Percentiles rank a stretch among this genome's conserved stretches.
Conservation (phyloP, 2,797 vertebrate genomes). For the Chlorospingus semifuscus region DNA sequence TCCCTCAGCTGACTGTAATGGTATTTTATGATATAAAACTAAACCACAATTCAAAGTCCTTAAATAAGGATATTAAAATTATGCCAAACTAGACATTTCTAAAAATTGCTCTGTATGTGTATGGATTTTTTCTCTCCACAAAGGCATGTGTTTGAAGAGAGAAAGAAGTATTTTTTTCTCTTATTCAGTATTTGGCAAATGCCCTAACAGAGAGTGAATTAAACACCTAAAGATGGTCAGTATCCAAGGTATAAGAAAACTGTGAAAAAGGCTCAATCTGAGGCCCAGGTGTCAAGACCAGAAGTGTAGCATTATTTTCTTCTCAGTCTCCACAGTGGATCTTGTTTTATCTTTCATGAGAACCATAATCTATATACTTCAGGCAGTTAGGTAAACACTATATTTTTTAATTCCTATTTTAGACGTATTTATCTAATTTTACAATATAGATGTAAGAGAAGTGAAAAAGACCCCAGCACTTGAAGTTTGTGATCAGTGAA, state of each 20-base stretch:
- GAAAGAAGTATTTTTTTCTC: not conserved
- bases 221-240: not conserved
- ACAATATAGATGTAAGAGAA: not conserved
- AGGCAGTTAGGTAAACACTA: not conserved
- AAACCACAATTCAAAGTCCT: not conserved
- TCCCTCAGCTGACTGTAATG: not conserved
- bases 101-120: not conserved
- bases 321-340: not conserved
- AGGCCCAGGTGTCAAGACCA: not conserved
- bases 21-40: not conserved
- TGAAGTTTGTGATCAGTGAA: not conserved
- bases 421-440: not conserved
- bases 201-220: not conserved
- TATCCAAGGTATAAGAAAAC: not conserved
- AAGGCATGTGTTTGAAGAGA: not conserved
- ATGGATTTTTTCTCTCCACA: not conserved
- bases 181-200: not conserved
- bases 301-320: not conserved
- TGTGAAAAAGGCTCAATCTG: not conserved
- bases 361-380: not conserved
- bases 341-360: not conserved
- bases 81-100: not conserved
- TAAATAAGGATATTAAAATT: not conserved
- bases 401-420: not conserved
- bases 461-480: not conserved